Conservation (phyloP, 1,140 invertebrate genomes). For the Phortica variegata region DNA sequence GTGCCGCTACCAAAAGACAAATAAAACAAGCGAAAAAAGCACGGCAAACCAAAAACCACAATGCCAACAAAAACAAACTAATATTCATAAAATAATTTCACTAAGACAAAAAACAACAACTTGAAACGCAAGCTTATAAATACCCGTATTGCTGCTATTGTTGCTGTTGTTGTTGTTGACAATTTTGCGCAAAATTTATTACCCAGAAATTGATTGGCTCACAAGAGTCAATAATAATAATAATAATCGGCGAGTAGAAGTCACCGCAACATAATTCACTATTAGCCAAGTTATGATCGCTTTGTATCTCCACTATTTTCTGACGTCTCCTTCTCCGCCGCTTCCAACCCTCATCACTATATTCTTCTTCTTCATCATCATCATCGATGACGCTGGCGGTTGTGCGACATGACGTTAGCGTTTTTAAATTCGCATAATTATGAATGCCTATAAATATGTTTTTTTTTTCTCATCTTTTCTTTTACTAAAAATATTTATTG, state of each 20-base stretch:
- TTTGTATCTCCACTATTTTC: too few relatives aligned
- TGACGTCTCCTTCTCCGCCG: too few relatives aligned
- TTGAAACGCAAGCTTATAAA: conserved; percentile 29
- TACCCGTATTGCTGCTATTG: conserved; percentile 23
- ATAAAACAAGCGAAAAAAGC: conserved; percentile 24
- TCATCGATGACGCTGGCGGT: conserved; percentile 42
- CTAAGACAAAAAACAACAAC: conserved; percentile 21
- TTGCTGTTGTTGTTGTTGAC: conserved; percentile 16
- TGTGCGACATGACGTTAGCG: conserved; percentile 40
- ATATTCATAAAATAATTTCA: conserved; percentile 37
- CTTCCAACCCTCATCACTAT: too few relatives aligned
- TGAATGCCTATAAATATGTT: conserved; percentile 53
- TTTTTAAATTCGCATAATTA: conserved; percentile 49
- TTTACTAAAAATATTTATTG: too few relatives aligned
- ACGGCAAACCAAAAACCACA: conserved; percentile 27
- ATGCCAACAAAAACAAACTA: conserved; percentile 18
- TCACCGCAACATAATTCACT: conserved; percentile 51
- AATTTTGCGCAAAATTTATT: conserved; percentile 46
- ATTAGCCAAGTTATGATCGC: conserved; percentile 45
- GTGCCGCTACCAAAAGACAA: conserved; percentile 49
- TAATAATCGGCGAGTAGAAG: conserved; percentile 33
- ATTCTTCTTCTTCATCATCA: too few relatives aligned
- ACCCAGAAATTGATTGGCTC: conserved; percentile 52
- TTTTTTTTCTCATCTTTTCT: conserved; percentile 48
- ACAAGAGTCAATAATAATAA: conserved; percentile 5